phyloP scores from a whole-genome alignment of 2,888 invertebrate genomes.

The Seira musarum region DNA sequence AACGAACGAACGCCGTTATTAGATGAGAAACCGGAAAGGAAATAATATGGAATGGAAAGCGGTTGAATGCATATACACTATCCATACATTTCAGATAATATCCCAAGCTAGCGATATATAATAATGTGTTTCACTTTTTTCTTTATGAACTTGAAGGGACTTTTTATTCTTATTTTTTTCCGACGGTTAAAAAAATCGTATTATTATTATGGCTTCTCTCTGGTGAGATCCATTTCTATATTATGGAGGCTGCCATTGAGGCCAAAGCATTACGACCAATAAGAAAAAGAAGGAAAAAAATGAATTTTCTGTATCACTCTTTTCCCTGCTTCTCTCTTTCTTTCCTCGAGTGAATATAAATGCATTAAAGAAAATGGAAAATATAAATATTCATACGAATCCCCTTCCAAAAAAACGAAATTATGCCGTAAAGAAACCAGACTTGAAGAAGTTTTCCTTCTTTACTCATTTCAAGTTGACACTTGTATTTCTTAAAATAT shows the following conservation, averaged over 20 bases:
- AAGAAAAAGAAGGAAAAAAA: not conserved
- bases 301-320: not conserved
- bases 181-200: constrained; percentile 18
- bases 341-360: constrained; percentile 43
- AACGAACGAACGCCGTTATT: not conserved
- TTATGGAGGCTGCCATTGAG: not conserved
- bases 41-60: not conserved
- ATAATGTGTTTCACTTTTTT: constrained; percentile 35
- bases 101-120: constrained; percentile 49
- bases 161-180: constrained; percentile 14
- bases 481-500: too few relatives aligned
- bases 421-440: too few relatives aligned
- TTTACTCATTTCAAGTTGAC: too few relatives aligned
- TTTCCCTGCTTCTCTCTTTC: not conserved
- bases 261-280: not conserved
- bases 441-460: too few relatives aligned
- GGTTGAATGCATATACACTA: too few relatives aligned
- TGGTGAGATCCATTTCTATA: constrained; percentile 30
- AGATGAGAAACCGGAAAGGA: constrained; percentile 5
- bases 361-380: constrained; percentile 25
- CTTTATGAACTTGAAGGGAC: constrained; percentile 60
- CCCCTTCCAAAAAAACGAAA: not conserved
- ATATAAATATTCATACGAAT: constrained; percentile 56
- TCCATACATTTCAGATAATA: constrained; percentile 34
- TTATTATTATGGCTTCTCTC: constrained; percentile 44